Base-by-base conservation (phyloP, 1,140 invertebrate genomes). In the Lucilia sericata region DNA sequence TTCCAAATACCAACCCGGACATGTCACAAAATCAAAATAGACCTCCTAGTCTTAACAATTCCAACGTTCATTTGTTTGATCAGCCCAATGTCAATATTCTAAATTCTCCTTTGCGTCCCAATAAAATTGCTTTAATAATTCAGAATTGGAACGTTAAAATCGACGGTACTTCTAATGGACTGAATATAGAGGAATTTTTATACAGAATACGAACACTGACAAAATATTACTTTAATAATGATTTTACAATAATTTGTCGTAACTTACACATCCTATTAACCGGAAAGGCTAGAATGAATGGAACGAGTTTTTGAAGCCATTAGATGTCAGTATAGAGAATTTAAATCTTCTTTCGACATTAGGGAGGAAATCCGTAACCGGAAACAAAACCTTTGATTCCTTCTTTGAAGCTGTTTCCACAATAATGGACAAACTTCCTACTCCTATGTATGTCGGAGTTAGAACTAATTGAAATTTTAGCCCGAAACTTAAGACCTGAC, bases 141-240 rank as follows among this genome's bases (percentile, higher is more conserved):
- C 36, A 34, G 49, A 60, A 34, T 30, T 55, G 49, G 80, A 55
- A 82, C 14, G 7, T 82, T 8, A 25, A 60, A 60, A 60, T 55
- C 51, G 80, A 82, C 51, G 80, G 80, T 19, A 49, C 80, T 21
- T 21, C 17, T 8, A 82, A 82, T 82, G 80, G 80, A 5, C 7
- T 82, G 21, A 21, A n/a, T 21, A 47, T 82, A 10, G 80, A 82
- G 8, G 80, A 82, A 25, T 82, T 82, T 82, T 14, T 82, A 82
- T 82, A 82, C 21, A 17, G 80, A 12, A 34, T 82, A 13, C 19
- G 12, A 60, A 51, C 12, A 5, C 60, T 82, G 21, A 60, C 25
- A 17, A 60, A 17, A 55, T 12, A 51, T 12, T 55, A 51, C 25
- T 25, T 82, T 82, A 51, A 60, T 10, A 25, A 30, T 82, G n/a